Base-by-base conservation (phyloP, 2,888 invertebrate species). In the Resseliella maxima region DNA sequence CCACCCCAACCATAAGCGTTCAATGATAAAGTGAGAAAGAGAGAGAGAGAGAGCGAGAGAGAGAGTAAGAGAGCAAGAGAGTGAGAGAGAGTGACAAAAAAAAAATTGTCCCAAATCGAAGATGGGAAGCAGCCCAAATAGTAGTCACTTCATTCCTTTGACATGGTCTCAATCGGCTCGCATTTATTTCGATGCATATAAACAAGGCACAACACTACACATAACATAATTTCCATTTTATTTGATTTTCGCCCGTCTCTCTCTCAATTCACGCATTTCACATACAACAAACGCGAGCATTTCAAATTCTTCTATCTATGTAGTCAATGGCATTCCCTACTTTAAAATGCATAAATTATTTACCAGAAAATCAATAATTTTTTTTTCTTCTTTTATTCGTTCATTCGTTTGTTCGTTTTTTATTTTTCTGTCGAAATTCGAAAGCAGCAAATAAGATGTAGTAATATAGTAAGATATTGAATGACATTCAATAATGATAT, bases 281-380 rank as follows among this genome's bases (percentile, higher is more conserved):
- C 72, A 72, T 31, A 31, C 31, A 72, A 31, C 35, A 72, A 12
- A 50, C 50, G 5, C 72, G 15, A 31, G 15, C 72, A 31, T 72
- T 31, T n/a, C 31, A 72, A 2, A 8, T 15, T 15, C 15, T 15
- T 50, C 12, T 18, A 50, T 6, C n/a, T n/a, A n/a, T 50, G 46
- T 15, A 50, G 15, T 15, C 12, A 27, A 31, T 15, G 72, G 35
- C 72, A 72, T 72, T 35, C 72, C 31, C 72, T 72, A 72, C 31
- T 72, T 72, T 72, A 72, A 72, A 72, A 72, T 72, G 72, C 72
- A 72, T 72, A 72, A 72, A 72, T 72, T 72, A 72, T 72, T 72
- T 15, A 72, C 31, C 12, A 10, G 31, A 72, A 72, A 72, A 72
- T 72, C 72, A 35, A 72, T 72, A 59, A 5, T 24, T 59, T 59